Evolutionary conservation across 1,140 invertebrate species (phyloP).

Genomic region (Dendroctonus valens): DNA sequence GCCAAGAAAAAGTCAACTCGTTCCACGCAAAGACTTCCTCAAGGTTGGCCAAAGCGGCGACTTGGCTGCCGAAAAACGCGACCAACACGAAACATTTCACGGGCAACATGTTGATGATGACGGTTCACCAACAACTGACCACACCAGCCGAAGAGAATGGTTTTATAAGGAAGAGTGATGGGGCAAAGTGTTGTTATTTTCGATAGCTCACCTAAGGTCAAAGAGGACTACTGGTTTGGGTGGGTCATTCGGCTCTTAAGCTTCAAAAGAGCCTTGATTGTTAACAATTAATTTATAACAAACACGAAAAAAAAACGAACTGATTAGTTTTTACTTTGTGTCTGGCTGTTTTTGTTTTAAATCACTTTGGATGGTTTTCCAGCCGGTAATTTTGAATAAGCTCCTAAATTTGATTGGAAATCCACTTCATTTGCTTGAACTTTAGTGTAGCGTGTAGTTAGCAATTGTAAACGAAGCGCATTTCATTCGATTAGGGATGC

Average conservation of each 20-base stretch:
- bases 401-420: too few relatives aligned
- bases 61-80: slow-evolving; percentile 6
- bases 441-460: too few relatives aligned
- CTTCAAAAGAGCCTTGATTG: too few relatives aligned
- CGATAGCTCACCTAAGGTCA: slow-evolving; percentile 4
- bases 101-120: slow-evolving; percentile 8
- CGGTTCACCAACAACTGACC: slow-evolving; percentile 5
- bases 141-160: slow-evolving; percentile 14
- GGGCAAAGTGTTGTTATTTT: slow-evolving; percentile 8
- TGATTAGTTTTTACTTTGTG: too few relatives aligned
- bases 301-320: too few relatives aligned
- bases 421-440: too few relatives aligned
- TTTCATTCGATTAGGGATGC: too few relatives aligned
- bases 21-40: slow-evolving; percentile 67
- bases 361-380: too few relatives aligned
- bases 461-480: too few relatives aligned
- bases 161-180: slow-evolving; percentile 10
- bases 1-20: slow-evolving; percentile 67
- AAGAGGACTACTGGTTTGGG: slow-evolving; percentile 1
- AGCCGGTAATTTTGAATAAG: too few relatives aligned
- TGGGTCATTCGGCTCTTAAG: background rate
- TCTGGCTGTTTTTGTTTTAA: too few relatives aligned
- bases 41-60: slow-evolving; percentile 43
- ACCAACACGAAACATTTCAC: slow-evolving; percentile 1
- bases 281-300: too few relatives aligned